Conservation (phyloP, 2,113 vertebrate genomes). For the Myotis davidii region DNA sequence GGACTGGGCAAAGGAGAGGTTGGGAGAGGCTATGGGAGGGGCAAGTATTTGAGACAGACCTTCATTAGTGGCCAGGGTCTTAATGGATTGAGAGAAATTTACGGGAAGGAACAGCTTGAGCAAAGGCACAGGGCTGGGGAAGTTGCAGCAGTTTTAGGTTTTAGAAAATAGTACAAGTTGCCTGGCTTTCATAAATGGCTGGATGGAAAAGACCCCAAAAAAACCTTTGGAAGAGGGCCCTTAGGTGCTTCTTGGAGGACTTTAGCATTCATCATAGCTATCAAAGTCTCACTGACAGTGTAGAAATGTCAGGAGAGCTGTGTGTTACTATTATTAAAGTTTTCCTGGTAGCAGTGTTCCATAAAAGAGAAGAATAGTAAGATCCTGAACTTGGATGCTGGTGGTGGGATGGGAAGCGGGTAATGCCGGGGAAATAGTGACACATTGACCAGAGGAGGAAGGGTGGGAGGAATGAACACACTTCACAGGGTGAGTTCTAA, state of each 20-base stretch:
- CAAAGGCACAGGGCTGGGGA: background rate
- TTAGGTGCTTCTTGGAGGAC: background rate
- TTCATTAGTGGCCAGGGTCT: background rate
- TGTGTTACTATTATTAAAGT: too few relatives aligned
- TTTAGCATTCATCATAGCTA: background rate
- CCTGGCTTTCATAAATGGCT: background rate
- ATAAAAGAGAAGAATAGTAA: background rate
- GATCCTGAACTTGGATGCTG: background rate
- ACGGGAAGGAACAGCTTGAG: background rate
- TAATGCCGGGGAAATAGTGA: background rate
- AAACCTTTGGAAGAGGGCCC: too few relatives aligned
- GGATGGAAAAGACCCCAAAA: background rate
- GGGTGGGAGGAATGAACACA: background rate
- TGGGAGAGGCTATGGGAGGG: background rate
- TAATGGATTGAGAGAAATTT: background rate
- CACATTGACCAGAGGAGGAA: background rate
- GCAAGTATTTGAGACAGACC: background rate
- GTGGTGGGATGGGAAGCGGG: background rate
- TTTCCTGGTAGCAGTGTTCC: background rate
- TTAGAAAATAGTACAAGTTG: background rate
- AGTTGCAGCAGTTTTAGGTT: background rate
- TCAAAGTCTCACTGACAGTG: background rate
- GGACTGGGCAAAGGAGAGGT: too few relatives aligned
- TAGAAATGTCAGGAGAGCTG: background rate
- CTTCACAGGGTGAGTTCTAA: background rate